Evolutionary conservation across 2,888 invertebrate species (phyloP).

Genomic region (Perdita meconis): DNA sequence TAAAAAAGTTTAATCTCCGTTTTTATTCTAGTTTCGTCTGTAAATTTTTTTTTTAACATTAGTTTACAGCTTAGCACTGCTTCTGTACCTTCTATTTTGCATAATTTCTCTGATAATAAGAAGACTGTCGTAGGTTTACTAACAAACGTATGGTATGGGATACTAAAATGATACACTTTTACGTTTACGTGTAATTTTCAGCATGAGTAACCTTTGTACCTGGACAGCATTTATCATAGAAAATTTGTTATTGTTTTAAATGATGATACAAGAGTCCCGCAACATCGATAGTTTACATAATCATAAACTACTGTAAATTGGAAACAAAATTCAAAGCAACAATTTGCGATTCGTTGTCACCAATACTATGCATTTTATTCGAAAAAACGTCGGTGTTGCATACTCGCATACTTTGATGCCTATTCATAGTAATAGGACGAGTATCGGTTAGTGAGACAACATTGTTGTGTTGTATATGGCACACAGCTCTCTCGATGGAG

Average conservation of each 20-base stretch:
- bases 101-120: slow-evolving; percentile 4
- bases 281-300: slow-evolving; percentile 32
- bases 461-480: slow-evolving; percentile 85
- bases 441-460: slow-evolving; percentile 78
- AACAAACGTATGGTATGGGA: slow-evolving; percentile 36
- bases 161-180: slow-evolving; percentile 35
- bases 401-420: slow-evolving; percentile 49
- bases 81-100: slow-evolving; percentile 17
- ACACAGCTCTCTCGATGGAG: slow-evolving; percentile 88
- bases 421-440: slow-evolving; percentile 57
- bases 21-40: background rate
- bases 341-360: background rate
- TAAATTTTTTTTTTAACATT: background rate
- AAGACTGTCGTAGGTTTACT: background rate
- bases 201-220: slow-evolving; percentile 36
- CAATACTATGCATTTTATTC: background rate
- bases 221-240: slow-evolving; percentile 2
- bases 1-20: background rate
- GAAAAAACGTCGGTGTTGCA: slow-evolving; percentile 53
- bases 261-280: slow-evolving; percentile 24
- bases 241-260: slow-evolving; percentile 26
- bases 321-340: background rate
- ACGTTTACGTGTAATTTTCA: slow-evolving; percentile 21
- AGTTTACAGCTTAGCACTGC: slow-evolving; percentile 6
- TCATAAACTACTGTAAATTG: too few species aligned